Base-by-base conservation (phyloP, 2,888 invertebrate genomes). In the Nudaria mundana region DNA sequence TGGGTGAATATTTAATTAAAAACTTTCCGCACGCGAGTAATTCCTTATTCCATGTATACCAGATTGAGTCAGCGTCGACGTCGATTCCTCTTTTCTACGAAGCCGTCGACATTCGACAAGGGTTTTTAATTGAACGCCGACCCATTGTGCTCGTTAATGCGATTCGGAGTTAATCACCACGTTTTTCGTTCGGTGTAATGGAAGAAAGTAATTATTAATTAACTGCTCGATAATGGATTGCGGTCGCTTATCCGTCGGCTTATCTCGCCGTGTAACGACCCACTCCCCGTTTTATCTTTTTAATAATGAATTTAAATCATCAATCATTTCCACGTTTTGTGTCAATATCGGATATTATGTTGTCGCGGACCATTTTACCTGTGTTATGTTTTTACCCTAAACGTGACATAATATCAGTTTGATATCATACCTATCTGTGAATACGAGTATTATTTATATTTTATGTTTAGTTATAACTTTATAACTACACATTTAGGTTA, bases 181-280 rank as follows among this genome's bases (percentile, higher is more conserved):
- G 82, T 82, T 87, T 87, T 85, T 85, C 80, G 82, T 81, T 76
- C 77, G 66, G 63, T 69, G 79, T 85, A 87, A 86, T 86, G 83
- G 84, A 85, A 85, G 86, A 87, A 86, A 86, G 86, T 86, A 85
- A 87, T 88, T 86, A 86, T 85, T 84, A 86, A 87, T 88, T 87
- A 86, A 86, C 83, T 77, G 80, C 68, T 74, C 80, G 80, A 81
- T 87, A 88, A 87, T 85, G 81, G 86, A 87, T 87, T 82, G 85
- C 68, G 81, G 81, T 71, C 73, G 85, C 78, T 83, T 81, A 84
- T 81, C 81, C 76, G 58, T 49, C 62, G 71, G 81, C 80, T 84
- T 83, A 83, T 84, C 83, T 75, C 71, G 66, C 70, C 74, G 66
- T 75, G 76, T 73, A 73, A 76, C 72, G 75, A 72, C 68, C 74